phyloP scores from a whole-genome alignment of 2,797 vertebrate genomes.

The Cygnus olor region DNA sequence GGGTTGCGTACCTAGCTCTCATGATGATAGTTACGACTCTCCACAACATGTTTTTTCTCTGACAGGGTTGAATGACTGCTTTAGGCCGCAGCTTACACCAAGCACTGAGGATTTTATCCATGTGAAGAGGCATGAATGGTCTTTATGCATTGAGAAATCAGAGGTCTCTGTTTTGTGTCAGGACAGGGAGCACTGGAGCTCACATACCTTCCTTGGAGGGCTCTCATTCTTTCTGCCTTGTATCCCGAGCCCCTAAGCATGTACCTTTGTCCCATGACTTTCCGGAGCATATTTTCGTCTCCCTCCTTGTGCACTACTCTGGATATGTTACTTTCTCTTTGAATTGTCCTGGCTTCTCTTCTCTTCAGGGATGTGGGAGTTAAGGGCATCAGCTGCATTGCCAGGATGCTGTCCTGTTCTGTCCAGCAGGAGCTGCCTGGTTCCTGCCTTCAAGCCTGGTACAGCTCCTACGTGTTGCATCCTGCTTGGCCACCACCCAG shows the following conservation, averaged over 20 bases:
- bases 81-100: neutral
- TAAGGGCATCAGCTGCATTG: neutral
- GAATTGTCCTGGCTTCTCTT: neutral
- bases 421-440: neutral
- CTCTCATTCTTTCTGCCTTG: neutral
- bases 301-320: neutral
- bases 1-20: neutral
- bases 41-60: neutral
- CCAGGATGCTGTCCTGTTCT: neutral
- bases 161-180: neutral
- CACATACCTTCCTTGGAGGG: neutral
- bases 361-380: neutral
- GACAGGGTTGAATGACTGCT: neutral
- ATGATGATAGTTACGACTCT: neutral
- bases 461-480: accelerated
- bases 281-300: neutral
- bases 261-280: neutral
- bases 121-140: neutral
- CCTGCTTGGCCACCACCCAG: neutral
- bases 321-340: neutral
- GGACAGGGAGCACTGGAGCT: neutral
- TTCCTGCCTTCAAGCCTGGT: neutral
- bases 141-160: neutral
- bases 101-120: neutral
- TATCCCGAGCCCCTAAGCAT: neutral